phyloP scores from a whole-genome alignment of 2,888 invertebrate species.

The Tineola bisselliella region DNA sequence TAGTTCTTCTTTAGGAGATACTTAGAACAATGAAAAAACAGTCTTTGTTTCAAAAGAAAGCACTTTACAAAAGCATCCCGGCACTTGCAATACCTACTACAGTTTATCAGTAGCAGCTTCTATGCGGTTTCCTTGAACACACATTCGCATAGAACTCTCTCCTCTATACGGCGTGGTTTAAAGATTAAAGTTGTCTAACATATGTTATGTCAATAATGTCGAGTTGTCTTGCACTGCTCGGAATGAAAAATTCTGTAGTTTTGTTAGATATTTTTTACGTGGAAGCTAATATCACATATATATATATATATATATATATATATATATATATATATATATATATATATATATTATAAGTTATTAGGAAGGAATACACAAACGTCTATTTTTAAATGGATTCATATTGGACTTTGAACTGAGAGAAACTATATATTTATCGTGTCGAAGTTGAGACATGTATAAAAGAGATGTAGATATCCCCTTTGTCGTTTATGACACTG shows the following conservation, averaged over 20 bases:
- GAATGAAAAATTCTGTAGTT: neutral
- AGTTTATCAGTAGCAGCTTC: neutral
- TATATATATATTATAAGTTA: no score
- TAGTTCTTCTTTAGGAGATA: no score
- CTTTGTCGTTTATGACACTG: no score
- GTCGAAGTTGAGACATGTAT: no score
- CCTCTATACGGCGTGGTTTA: neutral
- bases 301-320: no score
- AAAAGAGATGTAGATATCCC: no score
- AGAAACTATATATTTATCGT: no score
- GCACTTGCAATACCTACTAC: neutral
- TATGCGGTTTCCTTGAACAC: neutral
- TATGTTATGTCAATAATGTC: neutral
- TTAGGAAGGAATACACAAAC: no score
- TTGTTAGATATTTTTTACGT: neutral
- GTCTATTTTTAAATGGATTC: no score
- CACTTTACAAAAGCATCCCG: neutral
- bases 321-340: no score
- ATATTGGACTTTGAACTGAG: no score
- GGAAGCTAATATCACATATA: no score
- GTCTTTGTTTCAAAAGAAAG: neutral
- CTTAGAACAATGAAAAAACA: neutral
- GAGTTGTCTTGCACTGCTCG: neutral
- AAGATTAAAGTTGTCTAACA: neutral
- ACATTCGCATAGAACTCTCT: neutral